Evolutionary conservation across 2,113 vertebrate species (phyloP).

Genomic region (Lophura nycthemera): DNA sequence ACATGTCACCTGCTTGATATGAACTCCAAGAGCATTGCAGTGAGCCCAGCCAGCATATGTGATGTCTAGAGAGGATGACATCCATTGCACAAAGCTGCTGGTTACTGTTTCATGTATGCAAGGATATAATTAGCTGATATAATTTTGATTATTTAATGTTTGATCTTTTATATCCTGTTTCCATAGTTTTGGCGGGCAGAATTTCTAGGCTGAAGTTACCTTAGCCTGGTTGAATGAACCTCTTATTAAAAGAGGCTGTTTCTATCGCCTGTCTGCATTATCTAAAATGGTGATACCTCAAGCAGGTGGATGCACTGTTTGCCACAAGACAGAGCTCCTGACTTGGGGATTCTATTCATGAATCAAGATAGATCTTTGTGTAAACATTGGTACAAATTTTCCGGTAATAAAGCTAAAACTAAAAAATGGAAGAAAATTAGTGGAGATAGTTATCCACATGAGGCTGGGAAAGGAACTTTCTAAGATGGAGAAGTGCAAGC

Average conservation of each 20-base stretch:
- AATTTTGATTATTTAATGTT: slow-evolving; percentile 42
- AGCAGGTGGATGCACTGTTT: neutral
- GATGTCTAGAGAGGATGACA: slow-evolving; percentile 39
- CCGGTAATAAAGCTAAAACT: neutral
- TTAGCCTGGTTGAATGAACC: neutral
- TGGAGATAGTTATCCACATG: neutral
- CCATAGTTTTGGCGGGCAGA: neutral
- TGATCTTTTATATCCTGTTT: slow-evolving; percentile 43
- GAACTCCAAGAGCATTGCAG: neutral
- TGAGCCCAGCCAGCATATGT: neutral
- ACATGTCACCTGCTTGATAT: neutral
- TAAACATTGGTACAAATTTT: neutral
- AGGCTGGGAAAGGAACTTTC: too few relatives aligned
- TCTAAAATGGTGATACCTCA: neutral
- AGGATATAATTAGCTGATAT: neutral
- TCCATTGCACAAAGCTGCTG: neutral
- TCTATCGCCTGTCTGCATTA: slow-evolving; percentile 10
- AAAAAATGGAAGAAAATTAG: neutral
- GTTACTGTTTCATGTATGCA: slow-evolving; percentile 28
- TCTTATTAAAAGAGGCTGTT: neutral
- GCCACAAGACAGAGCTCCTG: neutral
- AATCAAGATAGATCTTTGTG: neutral
- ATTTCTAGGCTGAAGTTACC: slow-evolving; percentile 40
- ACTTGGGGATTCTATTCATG: neutral
- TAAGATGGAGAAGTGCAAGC: neutral